A percentile compares a stretch with the other conserved stretches of the same genome.
phyloP scores from a whole-genome alignment of 2,888 invertebrate genomes.

The Hypomecis atomaria region DNA sequence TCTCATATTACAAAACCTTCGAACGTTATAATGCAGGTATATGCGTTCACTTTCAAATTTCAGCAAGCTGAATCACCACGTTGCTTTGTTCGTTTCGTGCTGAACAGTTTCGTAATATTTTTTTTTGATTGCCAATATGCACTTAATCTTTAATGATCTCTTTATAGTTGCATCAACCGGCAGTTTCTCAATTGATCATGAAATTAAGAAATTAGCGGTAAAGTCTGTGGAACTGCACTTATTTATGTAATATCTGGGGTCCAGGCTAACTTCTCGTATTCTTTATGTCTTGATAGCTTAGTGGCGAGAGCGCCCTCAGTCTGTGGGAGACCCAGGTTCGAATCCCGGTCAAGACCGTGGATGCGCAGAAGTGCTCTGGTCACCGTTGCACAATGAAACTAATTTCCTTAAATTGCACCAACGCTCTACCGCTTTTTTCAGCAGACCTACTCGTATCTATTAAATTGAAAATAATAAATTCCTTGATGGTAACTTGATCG shows the following conservation, averaged over 20 bases:
- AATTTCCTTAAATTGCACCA: slow-evolving; percentile 36
- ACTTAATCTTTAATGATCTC: slow-evolving; percentile 14
- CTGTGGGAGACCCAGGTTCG: slow-evolving; percentile 81
- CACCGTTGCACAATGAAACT: slow-evolving; percentile 38
- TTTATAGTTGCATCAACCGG: slow-evolving; percentile 11
- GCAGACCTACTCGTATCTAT: slow-evolving; percentile 50
- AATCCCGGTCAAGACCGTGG: slow-evolving; percentile 82
- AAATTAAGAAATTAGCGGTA: slow-evolving; percentile 55
- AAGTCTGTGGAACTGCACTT: slow-evolving; percentile 37
- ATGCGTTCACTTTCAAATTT: slow-evolving; percentile 62
- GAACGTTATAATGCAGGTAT: slow-evolving; percentile 44
- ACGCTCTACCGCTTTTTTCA: slow-evolving; percentile 62
- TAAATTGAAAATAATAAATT: slow-evolving; percentile 71
- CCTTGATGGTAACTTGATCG: slow-evolving; percentile 77
- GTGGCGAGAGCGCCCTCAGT: slow-evolving; percentile 79
- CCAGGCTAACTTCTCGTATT: slow-evolving; percentile 64
- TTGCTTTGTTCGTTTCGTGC: slow-evolving; percentile 30
- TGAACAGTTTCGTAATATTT: slow-evolving; percentile 26
- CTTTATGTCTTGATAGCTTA: slow-evolving; percentile 83
- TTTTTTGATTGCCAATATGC: slow-evolving; percentile 19
- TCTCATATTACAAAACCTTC: slow-evolving; percentile 63
- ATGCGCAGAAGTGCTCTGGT: slow-evolving; percentile 63
- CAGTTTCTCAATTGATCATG: slow-evolving; percentile 13
- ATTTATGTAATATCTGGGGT: slow-evolving; percentile 36
- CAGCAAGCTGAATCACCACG: slow-evolving; percentile 40